These are phyloP conservation scores for Carettochelys insculpta DNA, from an alignment of 2,113 vertebrate genomes.

Conservation along the genomic window DNA sequence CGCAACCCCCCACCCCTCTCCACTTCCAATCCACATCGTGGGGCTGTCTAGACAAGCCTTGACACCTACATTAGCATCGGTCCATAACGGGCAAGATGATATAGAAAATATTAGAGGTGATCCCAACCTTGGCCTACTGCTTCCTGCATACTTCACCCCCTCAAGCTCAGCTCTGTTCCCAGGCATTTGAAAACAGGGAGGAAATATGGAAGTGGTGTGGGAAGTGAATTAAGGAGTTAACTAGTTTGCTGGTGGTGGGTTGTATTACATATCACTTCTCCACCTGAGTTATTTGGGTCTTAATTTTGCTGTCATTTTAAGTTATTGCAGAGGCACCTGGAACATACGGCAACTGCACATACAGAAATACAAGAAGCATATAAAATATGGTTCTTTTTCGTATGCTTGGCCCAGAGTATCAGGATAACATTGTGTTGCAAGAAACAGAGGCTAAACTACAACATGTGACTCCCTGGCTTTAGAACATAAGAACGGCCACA, in stretches of 20 bases:
- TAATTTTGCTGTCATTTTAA: neutral
- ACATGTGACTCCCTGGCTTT: neutral
- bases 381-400: neutral
- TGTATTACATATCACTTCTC: neutral
- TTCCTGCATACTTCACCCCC: too few relatives aligned
- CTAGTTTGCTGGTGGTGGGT: neutral
- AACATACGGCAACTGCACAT: neutral
- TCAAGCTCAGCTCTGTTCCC: neutral
- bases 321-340: neutral
- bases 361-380: neutral
- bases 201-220: neutral
- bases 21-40: too few relatives aligned
- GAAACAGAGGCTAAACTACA: neutral
- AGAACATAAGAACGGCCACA: too few relatives aligned
- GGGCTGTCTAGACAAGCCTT: too few relatives aligned
- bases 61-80: neutral
- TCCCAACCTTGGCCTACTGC: neutral
- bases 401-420: neutral
- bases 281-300: neutral
- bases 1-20: too few relatives aligned
- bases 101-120: neutral
- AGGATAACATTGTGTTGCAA: neutral
- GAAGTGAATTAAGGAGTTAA: neutral
- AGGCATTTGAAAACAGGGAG: rapidly evolving
- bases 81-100: neutral